phyloP scores from a whole-genome alignment of 37 sponge, comb jelly and placozoan species.

The Beroe ovata region DNA sequence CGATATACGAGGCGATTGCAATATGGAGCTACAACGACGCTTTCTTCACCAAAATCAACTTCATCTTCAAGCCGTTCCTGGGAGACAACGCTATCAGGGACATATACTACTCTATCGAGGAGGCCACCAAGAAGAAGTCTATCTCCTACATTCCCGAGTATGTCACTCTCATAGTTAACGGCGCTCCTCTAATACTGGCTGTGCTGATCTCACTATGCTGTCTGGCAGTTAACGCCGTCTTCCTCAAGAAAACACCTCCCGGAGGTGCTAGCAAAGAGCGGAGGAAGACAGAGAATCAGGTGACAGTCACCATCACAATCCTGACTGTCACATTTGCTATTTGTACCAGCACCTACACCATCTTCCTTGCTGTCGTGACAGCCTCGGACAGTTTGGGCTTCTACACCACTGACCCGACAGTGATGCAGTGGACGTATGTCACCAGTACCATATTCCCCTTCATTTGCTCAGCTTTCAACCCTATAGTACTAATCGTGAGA shows the following conservation, averaged over 20 bases:
- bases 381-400: background rate
- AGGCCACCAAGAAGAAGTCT: background rate
- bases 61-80: constrained; percentile 9
- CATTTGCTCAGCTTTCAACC: constrained; percentile 14
- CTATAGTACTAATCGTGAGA: background rate
- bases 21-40: background rate
- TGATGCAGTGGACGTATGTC: background rate
- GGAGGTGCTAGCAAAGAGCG: background rate
- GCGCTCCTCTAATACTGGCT: background rate
- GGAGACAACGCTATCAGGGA: background rate
- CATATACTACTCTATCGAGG: background rate
- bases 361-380: background rate
- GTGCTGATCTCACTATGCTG: background rate
- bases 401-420: background rate
- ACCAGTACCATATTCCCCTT: constrained; percentile 42
- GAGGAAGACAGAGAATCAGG: background rate
- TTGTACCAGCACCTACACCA: constrained; percentile 1
- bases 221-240: background rate
- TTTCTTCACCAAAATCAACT: background rate
- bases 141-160: background rate
- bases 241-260: background rate
- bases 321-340: background rate
- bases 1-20: background rate
- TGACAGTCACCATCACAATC: background rate
- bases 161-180: background rate